phyloP scores from a whole-genome alignment of 2,113 vertebrate species.

The Ellobius talpinus region DNA sequence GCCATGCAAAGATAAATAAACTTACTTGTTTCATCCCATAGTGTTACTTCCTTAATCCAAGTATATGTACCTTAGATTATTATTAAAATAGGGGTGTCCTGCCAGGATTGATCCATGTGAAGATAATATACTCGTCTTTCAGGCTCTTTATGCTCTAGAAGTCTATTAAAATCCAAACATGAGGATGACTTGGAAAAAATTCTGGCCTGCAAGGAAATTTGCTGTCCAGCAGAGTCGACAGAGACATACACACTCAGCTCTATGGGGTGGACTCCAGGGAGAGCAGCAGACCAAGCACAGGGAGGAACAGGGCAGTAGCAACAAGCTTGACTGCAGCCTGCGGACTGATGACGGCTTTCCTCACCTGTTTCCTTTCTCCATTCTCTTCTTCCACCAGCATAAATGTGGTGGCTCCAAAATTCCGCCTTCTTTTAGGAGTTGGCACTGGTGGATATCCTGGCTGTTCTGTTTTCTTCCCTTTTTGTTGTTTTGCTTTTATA shows the following conservation, averaged over 20 bases:
- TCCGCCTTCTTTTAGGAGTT: neutral
- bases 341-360: neutral
- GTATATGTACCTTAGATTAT: neutral
- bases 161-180: neutral
- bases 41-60: neutral
- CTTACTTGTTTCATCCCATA: neutral
- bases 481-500: neutral
- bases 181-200: neutral
- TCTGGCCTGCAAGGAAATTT: neutral
- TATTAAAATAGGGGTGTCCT: neutral
- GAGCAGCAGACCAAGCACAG: neutral
- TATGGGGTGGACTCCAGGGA: neutral
- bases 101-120: neutral
- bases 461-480: neutral
- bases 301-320: neutral
- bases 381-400: neutral
- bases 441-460: neutral
- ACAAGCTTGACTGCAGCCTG: neutral
- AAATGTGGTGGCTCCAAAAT: neutral
- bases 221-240: neutral
- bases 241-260: neutral
- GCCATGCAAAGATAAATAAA: accelerated
- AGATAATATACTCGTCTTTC: neutral
- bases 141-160: neutral
- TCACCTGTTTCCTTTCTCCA: neutral